A percentile compares a stretch with the other conserved stretches of the same genome.
phyloP scores from a whole-genome alignment of 2,888 invertebrate species.

The Cantharis rustica region DNA sequence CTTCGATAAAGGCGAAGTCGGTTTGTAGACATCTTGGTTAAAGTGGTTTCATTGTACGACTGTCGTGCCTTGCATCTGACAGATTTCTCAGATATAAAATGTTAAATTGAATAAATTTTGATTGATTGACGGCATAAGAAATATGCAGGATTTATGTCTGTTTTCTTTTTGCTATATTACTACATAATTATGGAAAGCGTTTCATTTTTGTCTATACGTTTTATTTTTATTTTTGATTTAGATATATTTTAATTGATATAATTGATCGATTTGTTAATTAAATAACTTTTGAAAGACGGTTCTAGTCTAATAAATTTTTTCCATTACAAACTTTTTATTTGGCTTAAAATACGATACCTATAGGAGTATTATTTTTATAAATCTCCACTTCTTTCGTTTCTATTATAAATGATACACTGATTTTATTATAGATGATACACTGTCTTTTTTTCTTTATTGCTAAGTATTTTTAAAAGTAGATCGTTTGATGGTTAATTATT shows the following conservation, averaged over 20 bases:
- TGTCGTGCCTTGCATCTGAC: slow-evolving; percentile 44
- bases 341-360: no score
- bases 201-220: background rate
- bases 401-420: no score
- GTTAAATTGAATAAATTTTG: slow-evolving; percentile 45
- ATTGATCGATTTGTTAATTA: background rate
- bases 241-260: background rate
- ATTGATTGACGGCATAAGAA: slow-evolving; percentile 38
- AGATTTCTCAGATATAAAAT: slow-evolving; percentile 46
- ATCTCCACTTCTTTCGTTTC: no score
- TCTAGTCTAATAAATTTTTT: no score
- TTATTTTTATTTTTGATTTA: background rate
- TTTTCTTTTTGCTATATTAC: slow-evolving; percentile 11
- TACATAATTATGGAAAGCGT: slow-evolving; percentile 15
- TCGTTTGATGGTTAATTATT: no score
- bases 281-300: no score
- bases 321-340: no score
- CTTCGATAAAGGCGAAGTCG: slow-evolving; percentile 36
- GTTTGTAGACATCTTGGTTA: slow-evolving; percentile 41
- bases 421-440: no score
- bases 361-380: no score
- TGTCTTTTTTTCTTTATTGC: no score
- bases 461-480: no score
- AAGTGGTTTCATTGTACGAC: slow-evolving; percentile 45
- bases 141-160: slow-evolving; percentile 29